phyloP scores from a whole-genome alignment of 1,140 invertebrate species.

The Aphelenchoides fujianensis region DNA sequence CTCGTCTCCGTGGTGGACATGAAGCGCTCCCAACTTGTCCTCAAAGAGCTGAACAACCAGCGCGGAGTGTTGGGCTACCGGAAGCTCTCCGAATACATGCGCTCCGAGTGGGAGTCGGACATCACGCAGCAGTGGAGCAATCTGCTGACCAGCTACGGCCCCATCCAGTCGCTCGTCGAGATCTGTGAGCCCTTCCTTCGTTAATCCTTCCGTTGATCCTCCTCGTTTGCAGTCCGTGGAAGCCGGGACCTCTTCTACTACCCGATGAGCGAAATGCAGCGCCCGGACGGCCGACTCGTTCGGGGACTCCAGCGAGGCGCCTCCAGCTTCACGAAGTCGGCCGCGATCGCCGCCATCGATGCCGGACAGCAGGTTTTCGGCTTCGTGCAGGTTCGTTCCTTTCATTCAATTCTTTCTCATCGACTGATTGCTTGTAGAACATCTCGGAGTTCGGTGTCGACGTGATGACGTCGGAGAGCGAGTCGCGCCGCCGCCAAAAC shows the following conservation, averaged over 20 bases:
- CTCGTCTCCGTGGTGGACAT: slow-evolving; percentile 44
- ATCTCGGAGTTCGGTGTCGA: slow-evolving; percentile 89
- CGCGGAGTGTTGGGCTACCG: slow-evolving; percentile 41
- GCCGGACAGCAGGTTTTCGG: slow-evolving; percentile 39
- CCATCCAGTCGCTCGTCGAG: slow-evolving; percentile 68
- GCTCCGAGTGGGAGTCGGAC: slow-evolving; percentile 84
- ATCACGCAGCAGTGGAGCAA: slow-evolving; percentile 84
- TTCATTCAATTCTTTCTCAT: no score
- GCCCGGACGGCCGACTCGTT: slow-evolving; percentile 82
- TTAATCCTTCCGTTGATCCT: background rate
- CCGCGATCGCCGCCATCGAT: slow-evolving; percentile 88
- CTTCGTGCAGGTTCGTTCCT: slow-evolving; percentile 34
- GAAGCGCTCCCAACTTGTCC: slow-evolving; percentile 44
- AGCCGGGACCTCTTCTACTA: slow-evolving; percentile 86
- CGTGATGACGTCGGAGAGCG: slow-evolving; percentile 77
- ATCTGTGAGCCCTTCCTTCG: slow-evolving; percentile 24
- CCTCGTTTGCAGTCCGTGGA: slow-evolving; percentile 74
- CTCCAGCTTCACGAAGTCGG: slow-evolving; percentile 88
- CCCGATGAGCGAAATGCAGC: slow-evolving; percentile 92
- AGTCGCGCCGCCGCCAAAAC: slow-evolving; percentile 29
- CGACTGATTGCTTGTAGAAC: slow-evolving; percentile 68
- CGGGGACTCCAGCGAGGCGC: slow-evolving; percentile 89
- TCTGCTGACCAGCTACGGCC: slow-evolving; percentile 83
- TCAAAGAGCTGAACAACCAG: slow-evolving; percentile 46
- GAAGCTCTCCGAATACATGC: slow-evolving; percentile 31